phyloP scores from a whole-genome alignment of 2,113 vertebrate genomes.

The Microcebus tavaratra region DNA sequence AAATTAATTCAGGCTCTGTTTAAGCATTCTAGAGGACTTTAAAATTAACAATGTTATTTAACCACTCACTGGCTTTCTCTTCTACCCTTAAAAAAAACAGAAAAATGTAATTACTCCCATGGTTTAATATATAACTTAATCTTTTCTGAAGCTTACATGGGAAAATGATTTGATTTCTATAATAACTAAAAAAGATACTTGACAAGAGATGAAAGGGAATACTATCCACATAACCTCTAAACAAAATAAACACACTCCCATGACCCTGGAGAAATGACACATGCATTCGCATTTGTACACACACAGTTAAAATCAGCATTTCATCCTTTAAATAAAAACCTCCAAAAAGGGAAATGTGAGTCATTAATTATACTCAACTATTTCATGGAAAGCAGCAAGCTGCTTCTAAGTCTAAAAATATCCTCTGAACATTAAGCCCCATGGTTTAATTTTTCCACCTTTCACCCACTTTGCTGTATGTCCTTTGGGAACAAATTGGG shows the following conservation, averaged over 20 bases:
- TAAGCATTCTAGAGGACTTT: neutral
- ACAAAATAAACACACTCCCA: neutral
- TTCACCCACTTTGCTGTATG: conserved; percentile 10
- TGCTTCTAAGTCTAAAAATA: conserved; percentile 66
- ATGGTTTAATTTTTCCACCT: neutral
- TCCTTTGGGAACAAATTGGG: neutral
- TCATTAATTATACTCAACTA: conserved; percentile 45
- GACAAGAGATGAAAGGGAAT: conserved; percentile 19
- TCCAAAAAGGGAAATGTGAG: conserved; percentile 15
- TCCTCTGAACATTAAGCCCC: neutral
- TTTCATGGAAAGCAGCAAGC: conserved; percentile 62
- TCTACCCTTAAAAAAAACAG: neutral
- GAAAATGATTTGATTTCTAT: neutral
- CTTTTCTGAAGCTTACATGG: neutral
- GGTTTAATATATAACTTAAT: neutral
- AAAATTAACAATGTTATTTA: neutral
- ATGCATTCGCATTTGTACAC: neutral
- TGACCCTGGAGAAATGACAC: neutral
- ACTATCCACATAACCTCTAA: neutral
- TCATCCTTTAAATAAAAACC: conserved; percentile 38
- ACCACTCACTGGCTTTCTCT: neutral
- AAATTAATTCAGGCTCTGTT: neutral
- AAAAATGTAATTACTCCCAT: neutral
- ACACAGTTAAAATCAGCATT: conserved; percentile 4
- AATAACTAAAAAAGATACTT: neutral